Evolutionary conservation across 2,797 vertebrate genomes (phyloP), one percentile per base, ranked within the genome.

Genomic region (Psittacula derbiana): DNA sequence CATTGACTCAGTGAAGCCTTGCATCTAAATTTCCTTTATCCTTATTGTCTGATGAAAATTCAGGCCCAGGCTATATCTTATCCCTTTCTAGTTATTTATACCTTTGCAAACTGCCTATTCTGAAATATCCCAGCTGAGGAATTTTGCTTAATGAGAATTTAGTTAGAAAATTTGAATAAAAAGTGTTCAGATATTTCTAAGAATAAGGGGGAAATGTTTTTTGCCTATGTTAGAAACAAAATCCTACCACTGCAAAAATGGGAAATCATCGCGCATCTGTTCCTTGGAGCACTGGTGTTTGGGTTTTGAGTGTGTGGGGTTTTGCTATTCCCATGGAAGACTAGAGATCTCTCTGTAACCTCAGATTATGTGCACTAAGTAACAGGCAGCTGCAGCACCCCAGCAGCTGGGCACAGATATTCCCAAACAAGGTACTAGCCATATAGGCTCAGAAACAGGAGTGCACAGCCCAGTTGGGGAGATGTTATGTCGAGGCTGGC

Each of bases 381-480:
- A 60, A 52, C 6, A 12, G 16, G 19, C 33, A 61, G 65, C 49
- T 67, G 53, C 33, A 71, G 43, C 80, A 70, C 10, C 41, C 28
- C 38, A 55, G 50, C 28, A 79, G 36, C 23, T 38, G 65, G 50
- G 20, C 1, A 5, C 67, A 79, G 44, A 24, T 9, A 15, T 65
- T 93, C 50, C 27, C 46, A 50, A 43, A n/a, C 4, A 41, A 78
- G 27, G 23, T 18, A 17, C 13, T 19, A 52, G 21, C 0, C 0
- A 25, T 1, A 1, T 6, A 47, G 49, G 19, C 44, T 81, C 55
- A 25, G 28, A 41, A 60, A 25, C 30, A 28, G 0, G 5, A 91
- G 58, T 0, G 0, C 8, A 6, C 28, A 30, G 52, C 25, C 19
- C 64, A 5, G 11, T 5, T 61, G 38, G 55, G 7, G 28, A 28